Percentiles rank a stretch among this genome's conserved stretches.
Evolutionary conservation across 2,113 vertebrate genomes (phyloP).

Genomic region (Psittacara wagleri): DNA sequence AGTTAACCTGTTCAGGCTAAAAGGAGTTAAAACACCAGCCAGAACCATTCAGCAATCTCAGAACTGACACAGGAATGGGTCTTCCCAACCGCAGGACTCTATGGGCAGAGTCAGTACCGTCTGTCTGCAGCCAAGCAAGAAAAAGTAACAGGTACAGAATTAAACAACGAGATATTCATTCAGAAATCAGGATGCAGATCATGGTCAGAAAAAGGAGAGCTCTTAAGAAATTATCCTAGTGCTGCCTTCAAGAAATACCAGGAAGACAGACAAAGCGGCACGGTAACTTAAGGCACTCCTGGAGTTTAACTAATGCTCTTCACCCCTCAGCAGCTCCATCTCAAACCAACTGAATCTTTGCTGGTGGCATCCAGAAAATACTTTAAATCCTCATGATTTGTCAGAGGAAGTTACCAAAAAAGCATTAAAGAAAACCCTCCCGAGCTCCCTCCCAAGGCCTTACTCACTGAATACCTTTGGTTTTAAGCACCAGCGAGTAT

Average conservation of each 20-base stretch:
- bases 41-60: background rate
- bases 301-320: background rate
- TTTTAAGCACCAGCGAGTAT: rapidly evolving
- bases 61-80: background rate
- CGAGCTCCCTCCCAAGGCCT: background rate
- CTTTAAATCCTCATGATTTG: background rate
- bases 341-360: background rate
- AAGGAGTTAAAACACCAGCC: background rate
- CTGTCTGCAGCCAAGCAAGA: background rate
- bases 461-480: background rate
- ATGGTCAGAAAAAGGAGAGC: background rate
- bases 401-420: background rate
- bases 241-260: background rate
- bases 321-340: background rate
- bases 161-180: background rate
- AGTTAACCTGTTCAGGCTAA: no score
- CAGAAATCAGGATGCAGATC: background rate
- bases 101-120: background rate
- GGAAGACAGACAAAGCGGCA: rapidly evolving
- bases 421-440: background rate
- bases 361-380: background rate
- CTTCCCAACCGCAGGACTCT: background rate
- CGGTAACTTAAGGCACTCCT: rapidly evolving
- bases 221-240: background rate
- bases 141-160: background rate